Conservation (phyloP, 2,113 vertebrate genomes). For the Mirza zaza region DNA sequence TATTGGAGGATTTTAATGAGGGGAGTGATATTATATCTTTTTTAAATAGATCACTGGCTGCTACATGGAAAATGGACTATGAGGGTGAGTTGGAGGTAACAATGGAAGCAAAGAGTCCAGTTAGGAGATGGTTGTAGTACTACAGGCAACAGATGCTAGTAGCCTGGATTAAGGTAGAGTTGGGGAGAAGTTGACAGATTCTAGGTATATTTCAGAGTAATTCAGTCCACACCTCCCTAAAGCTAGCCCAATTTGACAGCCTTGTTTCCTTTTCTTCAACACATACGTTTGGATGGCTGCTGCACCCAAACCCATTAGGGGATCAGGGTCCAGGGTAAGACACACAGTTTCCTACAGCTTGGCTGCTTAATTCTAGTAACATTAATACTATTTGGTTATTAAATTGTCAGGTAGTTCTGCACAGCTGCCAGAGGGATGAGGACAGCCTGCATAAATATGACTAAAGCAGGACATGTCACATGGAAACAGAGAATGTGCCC, state of each 20-base stretch:
- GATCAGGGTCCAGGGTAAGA: neutral
- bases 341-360: neutral
- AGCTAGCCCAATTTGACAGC: neutral
- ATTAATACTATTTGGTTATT: neutral
- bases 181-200: neutral
- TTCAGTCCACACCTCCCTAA: neutral
- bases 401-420: neutral
- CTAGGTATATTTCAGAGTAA: neutral
- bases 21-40: neutral
- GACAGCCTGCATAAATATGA: neutral
- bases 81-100: neutral
- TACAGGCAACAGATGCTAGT: neutral
- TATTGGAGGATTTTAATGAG: neutral
- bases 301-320: neutral
- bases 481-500: neutral
- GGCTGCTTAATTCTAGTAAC: neutral
- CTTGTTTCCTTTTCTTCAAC: neutral
- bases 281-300: neutral
- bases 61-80: neutral
- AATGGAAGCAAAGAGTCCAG: neutral
- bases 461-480: neutral
- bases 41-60: neutral
- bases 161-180: neutral
- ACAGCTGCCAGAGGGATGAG: neutral
- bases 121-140: neutral